phyloP scores from a whole-genome alignment of 2,888 invertebrate genomes.

The Synanthedon tipuliformis region DNA sequence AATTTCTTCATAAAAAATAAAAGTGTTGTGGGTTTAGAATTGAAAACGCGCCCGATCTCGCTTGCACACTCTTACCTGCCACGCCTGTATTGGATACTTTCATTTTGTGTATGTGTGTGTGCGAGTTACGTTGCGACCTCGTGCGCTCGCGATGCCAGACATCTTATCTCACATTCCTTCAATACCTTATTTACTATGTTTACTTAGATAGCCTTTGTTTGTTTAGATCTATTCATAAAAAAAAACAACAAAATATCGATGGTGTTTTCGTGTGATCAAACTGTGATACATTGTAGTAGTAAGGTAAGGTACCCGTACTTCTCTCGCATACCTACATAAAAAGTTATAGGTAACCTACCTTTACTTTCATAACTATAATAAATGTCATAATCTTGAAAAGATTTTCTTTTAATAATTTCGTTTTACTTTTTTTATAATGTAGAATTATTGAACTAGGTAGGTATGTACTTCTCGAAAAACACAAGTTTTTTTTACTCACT shows the following conservation, averaged over 20 bases:
- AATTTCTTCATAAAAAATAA: too few species aligned
- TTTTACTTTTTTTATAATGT: conserved; percentile 1
- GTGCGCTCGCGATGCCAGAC: conserved; percentile 25
- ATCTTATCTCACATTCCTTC: conserved; percentile 20
- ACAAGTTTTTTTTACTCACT: background rate
- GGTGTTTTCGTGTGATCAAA: too few species aligned
- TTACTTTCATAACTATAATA: background rate
- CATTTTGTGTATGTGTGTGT: conserved; percentile 15
- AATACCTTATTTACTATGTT: background rate
- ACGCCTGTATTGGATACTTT: too few species aligned
- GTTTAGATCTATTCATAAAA: too few species aligned
- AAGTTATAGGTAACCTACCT: background rate
- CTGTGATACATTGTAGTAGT: too few species aligned
- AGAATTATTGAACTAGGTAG: too few species aligned
- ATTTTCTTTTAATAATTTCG: background rate
- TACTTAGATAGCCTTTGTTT: background rate
- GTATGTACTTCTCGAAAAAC: background rate
- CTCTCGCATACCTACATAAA: background rate
- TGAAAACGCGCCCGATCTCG: too few species aligned
- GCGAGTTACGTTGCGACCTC: conserved; percentile 11
- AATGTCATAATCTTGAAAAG: background rate
- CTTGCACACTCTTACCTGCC: too few species aligned
- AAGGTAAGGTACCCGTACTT: too few species aligned
- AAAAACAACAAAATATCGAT: too few species aligned
- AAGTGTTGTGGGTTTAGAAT: too few species aligned